These are phyloP conservation scores for Trididemnum nubilum DNA, from an alignment of 23 tunicate species.

Conservation along the genomic window DNA sequence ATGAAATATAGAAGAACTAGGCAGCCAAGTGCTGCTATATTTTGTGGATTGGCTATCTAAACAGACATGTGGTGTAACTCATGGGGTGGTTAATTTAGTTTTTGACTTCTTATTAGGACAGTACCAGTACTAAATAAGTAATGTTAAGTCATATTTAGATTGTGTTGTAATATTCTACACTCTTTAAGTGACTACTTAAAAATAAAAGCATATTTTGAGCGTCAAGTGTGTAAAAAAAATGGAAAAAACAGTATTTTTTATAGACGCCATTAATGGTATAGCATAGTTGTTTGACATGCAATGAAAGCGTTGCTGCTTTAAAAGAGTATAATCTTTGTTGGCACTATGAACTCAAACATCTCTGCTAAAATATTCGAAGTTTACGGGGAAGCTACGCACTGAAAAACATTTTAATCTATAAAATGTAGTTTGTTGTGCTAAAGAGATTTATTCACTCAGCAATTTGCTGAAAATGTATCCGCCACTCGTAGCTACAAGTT, in stretches of 20 bases:
- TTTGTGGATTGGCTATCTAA: no score
- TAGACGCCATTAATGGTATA: constrained; percentile 32
- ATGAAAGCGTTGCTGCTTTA: constrained; percentile 37
- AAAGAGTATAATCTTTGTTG: constrained; percentile 47
- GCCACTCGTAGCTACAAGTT: constrained; percentile 48
- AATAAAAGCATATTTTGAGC: constrained; percentile 32
- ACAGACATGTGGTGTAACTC: no score
- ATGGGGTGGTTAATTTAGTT: no score
- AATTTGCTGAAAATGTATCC: no score
- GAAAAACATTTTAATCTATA: constrained; percentile 34
- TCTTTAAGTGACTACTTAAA: constrained; percentile 33
- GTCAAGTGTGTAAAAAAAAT: constrained; percentile 40
- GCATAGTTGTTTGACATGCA: constrained; percentile 41
- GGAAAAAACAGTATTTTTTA: constrained; percentile 39
- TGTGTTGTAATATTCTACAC: constrained; percentile 15
- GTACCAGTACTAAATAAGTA: constrained; percentile 18
- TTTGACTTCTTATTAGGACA: no score
- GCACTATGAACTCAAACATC: constrained; percentile 46
- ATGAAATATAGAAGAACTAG: no score
- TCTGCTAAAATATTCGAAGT: constrained; percentile 55
- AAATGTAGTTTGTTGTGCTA: constrained; percentile 20
- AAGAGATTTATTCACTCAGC: constrained; percentile 24
- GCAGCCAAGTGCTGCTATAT: no score
- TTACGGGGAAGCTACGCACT: constrained; percentile 28
- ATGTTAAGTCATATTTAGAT: constrained; percentile 16